Evolutionary conservation across 2,113 vertebrate genomes (phyloP).

Genomic region (Sorex araneus): DNA sequence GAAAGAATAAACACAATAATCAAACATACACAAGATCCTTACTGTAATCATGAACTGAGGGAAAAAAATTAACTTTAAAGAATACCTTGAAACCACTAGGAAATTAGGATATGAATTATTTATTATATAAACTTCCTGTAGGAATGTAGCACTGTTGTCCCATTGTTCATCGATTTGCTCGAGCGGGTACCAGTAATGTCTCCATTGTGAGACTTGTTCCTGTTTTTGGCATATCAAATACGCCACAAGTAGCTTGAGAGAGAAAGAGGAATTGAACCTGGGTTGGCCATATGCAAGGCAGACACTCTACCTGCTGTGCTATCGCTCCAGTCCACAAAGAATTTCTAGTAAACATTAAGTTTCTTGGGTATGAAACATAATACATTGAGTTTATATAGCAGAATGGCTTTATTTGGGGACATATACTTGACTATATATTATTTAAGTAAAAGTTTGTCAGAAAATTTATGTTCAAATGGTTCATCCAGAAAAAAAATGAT

Average conservation of each 20-base stretch:
- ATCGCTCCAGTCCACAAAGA: too few species aligned
- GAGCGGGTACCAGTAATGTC: too few species aligned
- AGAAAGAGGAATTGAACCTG: too few species aligned
- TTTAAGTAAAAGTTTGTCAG: neutral
- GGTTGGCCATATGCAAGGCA: too few species aligned
- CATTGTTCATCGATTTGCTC: too few species aligned
- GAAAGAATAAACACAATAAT: neutral
- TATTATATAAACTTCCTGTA: slow-evolving; percentile 9
- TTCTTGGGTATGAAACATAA: neutral
- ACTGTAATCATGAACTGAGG: neutral
- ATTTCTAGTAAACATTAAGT: neutral
- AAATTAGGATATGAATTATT: neutral
- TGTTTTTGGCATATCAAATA: too few species aligned
- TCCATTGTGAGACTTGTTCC: too few species aligned
- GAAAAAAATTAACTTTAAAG: neutral
- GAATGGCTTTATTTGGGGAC: neutral
- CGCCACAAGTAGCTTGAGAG: too few species aligned
- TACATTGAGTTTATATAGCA: neutral
- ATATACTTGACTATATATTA: neutral
- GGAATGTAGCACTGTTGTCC: too few species aligned
- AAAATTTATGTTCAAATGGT: neutral
- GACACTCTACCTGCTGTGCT: too few species aligned
- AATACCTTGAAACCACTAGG: neutral
- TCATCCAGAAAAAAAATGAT: neutral
- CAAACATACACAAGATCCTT: neutral